Conservation (phyloP, 2,888 invertebrate genomes). For the Acrocera orbiculus region DNA sequence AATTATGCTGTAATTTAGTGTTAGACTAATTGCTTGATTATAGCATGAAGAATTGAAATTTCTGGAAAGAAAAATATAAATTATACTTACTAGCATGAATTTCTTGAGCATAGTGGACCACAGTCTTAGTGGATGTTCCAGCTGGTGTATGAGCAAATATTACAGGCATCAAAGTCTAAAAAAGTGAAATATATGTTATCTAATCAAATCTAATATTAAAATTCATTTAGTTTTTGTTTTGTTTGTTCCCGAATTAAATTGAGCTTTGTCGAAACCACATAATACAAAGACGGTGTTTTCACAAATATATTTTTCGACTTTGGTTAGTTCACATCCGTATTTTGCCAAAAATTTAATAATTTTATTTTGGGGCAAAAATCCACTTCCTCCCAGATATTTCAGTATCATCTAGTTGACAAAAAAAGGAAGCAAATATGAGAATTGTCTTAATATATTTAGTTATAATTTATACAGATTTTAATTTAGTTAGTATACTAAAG, state of each 20-base stretch:
- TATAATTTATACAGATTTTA: too few species aligned
- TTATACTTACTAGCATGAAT: constrained; percentile 14
- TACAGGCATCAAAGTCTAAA: constrained; percentile 25
- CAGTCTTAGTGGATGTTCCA: constrained; percentile 43
- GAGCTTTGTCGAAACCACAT: constrained; percentile 49
- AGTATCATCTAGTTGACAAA: constrained; percentile 36
- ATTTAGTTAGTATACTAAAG: too few species aligned
- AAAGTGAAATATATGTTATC: neutral
- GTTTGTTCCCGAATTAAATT: constrained; percentile 36
- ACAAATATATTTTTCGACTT: constrained; percentile 45
- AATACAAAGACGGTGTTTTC: constrained; percentile 54
- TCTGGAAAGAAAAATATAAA: too few species aligned
- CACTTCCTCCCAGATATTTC: constrained; percentile 46
- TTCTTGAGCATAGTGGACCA: constrained; percentile 40
- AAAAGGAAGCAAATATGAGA: constrained; percentile 3
- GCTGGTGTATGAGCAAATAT: constrained; percentile 44
- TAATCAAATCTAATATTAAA: neutral
- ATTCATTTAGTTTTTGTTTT: neutral
- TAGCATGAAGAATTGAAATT: too few species aligned
- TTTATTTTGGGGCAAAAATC: constrained; percentile 52
- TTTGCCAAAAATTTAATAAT: constrained; percentile 43
- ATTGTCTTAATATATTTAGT: too few species aligned
- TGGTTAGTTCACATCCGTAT: constrained; percentile 41
- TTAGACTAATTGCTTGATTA: too few species aligned
- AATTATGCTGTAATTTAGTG: neutral